Percentiles rank a stretch among this genome's conserved stretches.
These are phyloP conservation scores for Regulus satrapa DNA, from an alignment of 2,113 vertebrate genomes.

Conservation along the genomic window DNA sequence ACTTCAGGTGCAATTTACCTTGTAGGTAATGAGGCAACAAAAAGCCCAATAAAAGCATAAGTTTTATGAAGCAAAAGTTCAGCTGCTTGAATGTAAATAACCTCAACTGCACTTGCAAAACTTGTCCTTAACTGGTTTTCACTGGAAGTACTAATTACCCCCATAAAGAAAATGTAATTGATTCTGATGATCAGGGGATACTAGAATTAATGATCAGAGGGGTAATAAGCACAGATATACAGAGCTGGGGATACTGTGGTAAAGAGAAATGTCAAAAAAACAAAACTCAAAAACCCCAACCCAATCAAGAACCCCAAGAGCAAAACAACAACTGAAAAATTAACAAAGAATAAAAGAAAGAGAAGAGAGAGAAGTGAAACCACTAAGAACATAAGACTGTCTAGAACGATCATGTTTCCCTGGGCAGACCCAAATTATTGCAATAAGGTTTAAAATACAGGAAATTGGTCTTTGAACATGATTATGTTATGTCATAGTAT, in stretches of 20 bases:
- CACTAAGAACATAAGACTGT: not conserved
- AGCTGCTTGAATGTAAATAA: not conserved
- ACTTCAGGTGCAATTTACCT: not conserved
- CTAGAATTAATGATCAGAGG: not conserved
- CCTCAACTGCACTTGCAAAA: fast-evolving
- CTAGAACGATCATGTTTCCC: not conserved
- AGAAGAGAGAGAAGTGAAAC: not conserved
- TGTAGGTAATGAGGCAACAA: not conserved
- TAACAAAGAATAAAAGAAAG: not conserved
- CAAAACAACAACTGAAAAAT: not conserved
- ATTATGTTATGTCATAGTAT: too few relatives aligned
- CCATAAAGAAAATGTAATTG: not conserved
- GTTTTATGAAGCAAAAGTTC: not conserved
- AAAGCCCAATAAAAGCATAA: not conserved
- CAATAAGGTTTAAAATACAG: not conserved
- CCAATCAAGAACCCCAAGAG: not conserved
- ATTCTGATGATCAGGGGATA: not conserved
- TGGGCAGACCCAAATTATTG: not conserved
- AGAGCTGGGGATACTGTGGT: not conserved
- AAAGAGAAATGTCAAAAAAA: not conserved
- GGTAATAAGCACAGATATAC: not conserved
- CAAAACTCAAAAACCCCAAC: not conserved
- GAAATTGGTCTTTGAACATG: not conserved
- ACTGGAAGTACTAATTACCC: not conserved
- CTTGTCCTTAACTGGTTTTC: not conserved